Percentiles rank a stretch among this genome's conserved stretches.
Conservation (phyloP, 2,888 invertebrate species). For the Ectemnius continuus region DNA sequence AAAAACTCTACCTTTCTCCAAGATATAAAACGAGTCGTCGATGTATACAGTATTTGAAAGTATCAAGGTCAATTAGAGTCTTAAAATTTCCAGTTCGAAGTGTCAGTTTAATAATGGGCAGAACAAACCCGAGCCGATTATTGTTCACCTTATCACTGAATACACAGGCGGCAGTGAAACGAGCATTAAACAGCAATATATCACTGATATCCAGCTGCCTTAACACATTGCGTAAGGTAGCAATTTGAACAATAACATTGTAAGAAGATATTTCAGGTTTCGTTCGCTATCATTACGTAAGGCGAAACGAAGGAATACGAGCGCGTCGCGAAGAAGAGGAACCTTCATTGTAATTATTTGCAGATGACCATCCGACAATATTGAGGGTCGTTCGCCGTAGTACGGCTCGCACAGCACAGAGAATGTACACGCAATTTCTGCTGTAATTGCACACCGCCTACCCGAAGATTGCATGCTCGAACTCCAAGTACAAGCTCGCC, state of each 20-base stretch:
- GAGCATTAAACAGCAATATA: neutral
- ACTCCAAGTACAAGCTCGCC: neutral
- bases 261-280: conserved; percentile 3
- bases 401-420: neutral
- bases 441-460: neutral
- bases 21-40: neutral
- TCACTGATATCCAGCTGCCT: neutral
- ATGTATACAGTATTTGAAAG: neutral
- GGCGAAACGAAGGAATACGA: neutral
- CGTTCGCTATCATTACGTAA: neutral
- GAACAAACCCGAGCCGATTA: too few relatives aligned
- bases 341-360: neutral
- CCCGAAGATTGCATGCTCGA: neutral
- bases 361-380: neutral
- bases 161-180: neutral
- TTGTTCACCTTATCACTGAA: neutral
- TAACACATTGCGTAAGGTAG: neutral
- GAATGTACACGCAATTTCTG: neutral
- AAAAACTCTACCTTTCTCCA: too few relatives aligned
- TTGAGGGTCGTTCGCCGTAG: neutral
- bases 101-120: too few relatives aligned
- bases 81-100: too few relatives aligned
- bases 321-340: neutral
- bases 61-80: too few relatives aligned
- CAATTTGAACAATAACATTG: conserved; percentile 4